Conservation (phyloP, 2,797 vertebrate species). For the Merluccius polli region DNA sequence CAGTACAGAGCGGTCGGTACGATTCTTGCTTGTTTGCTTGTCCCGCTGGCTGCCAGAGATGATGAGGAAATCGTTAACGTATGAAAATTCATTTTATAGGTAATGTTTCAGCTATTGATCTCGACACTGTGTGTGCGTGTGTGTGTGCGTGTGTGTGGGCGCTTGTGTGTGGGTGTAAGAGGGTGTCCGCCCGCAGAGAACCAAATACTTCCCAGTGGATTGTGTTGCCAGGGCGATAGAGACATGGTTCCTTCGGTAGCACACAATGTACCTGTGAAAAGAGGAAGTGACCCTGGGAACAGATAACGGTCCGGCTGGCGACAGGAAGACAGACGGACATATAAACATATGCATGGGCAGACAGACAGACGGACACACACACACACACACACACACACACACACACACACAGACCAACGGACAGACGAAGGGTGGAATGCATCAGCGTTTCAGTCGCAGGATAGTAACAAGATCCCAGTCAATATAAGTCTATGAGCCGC, state of each 20-base stretch:
- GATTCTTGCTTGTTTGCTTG: background rate
- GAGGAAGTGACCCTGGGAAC: background rate
- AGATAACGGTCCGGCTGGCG: background rate
- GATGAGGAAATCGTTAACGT: background rate
- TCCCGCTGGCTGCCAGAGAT: background rate
- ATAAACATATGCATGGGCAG: too few relatives aligned
- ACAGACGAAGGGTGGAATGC: background rate
- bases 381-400: too few relatives aligned
- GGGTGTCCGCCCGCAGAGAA: background rate
- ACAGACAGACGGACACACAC: too few relatives aligned
- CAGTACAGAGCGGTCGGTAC: background rate
- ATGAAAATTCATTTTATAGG: background rate
- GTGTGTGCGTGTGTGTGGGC: conserved; percentile 1
- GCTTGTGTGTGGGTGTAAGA: too few relatives aligned
- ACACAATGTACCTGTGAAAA: background rate
- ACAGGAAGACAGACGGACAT: too few relatives aligned
- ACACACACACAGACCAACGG: background rate
- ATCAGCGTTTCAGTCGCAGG: too few relatives aligned
- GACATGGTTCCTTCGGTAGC: background rate
- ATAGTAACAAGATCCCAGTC: background rate
- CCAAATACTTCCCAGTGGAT: background rate
- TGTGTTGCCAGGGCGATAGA: background rate
- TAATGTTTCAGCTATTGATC: conserved; percentile 1
- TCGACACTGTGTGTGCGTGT: conserved; percentile 5
- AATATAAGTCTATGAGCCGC: background rate